Base-by-base conservation (phyloP, 1,140 invertebrate genomes). In the Mylabris phalerata region DNA sequence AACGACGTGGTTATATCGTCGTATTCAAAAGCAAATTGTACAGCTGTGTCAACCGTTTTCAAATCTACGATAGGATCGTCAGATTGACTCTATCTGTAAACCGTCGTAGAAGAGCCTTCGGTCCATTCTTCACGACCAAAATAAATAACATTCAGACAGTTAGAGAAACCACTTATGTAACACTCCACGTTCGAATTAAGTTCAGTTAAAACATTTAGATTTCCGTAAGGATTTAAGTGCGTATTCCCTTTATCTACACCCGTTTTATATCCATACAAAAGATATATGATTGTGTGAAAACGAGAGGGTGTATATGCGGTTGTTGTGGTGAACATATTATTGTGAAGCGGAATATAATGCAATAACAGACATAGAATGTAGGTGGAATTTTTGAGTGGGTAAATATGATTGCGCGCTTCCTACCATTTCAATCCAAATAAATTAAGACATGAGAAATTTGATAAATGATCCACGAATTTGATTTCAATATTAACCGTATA, bases 381-480 rank as follows among this genome's bases (percentile, higher is more conserved):
- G 32, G 32, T 32, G 32, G 32, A 32, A 32, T 32, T 32, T 32
- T 32, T 32, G 32, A 32, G 32, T 32, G 32, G 32, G 7, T 32
- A 7, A 32, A 32, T 32, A 32, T 32, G 32, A 32, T 32, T 32
- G 32, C 32, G 32, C 32, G 32, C 7, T 32, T 32, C 32, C 32
- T 32, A 5, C 32, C 32, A 5, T 32, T 32, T 7, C 32, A 32
- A 54, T 45, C 45, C 43, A 54, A 46, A 26, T 45, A 45, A 54
- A 54, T 25, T 27, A 46, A 54, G 51, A 54, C 42, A 54, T 46
- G 45, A 54, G 51, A 46, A 42, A 45, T 13, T 11, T 45, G 51
- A 54, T 54, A 54, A 54, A 54, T 54, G 51, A 54, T 56, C 40
- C 48, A 59, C 48, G 57, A 59, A 52, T 59, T 45, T 43, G 48